Conservation (phyloP, 2,888 invertebrate species). For the Nomada goodeniana region DNA sequence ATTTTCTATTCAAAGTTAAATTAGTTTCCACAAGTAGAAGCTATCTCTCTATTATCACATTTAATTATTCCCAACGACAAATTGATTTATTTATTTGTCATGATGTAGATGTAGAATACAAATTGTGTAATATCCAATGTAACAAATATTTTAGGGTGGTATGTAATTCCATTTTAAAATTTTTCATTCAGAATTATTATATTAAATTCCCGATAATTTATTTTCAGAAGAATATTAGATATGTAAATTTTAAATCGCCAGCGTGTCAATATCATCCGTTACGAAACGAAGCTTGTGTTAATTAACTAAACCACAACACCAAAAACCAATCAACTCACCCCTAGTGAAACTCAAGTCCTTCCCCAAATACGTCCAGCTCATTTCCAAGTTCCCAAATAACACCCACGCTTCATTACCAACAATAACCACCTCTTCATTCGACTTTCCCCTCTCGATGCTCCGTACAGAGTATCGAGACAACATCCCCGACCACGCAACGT, state of each 20-base stretch:
- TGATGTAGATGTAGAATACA: neutral
- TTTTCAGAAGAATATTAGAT: neutral
- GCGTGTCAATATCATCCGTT: too few relatives aligned
- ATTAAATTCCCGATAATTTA: neutral
- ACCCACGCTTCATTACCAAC: neutral
- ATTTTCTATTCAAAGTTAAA: neutral
- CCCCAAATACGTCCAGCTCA: neutral
- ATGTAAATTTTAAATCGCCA: neutral
- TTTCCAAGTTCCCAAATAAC: neutral
- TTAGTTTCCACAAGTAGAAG: too few relatives aligned
- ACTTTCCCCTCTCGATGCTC: conserved; percentile 1
- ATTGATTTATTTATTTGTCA: neutral
- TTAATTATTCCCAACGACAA: neutral
- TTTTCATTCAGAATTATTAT: neutral
- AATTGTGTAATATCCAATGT: neutral
- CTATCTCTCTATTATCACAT: too few relatives aligned
- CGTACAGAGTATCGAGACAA: conserved; percentile 20
- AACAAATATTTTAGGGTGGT: neutral
- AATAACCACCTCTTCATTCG: neutral
- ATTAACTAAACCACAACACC: too few relatives aligned
- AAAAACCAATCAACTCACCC: too few relatives aligned
- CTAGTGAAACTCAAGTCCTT: too few relatives aligned
- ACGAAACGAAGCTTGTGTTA: too few relatives aligned
- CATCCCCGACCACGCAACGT: conserved; percentile 10
- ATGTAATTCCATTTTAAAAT: too few relatives aligned